Conservation (phyloP, 2,113 vertebrate species). For the Cariama cristata region DNA sequence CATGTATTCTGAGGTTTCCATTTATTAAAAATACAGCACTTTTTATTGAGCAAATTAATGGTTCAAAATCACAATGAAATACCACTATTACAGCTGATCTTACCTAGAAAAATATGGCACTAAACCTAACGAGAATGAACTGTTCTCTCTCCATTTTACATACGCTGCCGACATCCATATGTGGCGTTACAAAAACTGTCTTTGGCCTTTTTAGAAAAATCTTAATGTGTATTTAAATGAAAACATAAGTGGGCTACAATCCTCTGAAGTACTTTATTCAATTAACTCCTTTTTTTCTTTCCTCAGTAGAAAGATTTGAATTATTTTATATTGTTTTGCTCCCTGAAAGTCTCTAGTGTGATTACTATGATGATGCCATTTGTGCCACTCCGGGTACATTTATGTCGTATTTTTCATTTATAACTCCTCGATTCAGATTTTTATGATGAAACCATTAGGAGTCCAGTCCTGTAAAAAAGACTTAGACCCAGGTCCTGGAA, state of each 20-base stretch:
- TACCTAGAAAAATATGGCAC: constrained; percentile 61
- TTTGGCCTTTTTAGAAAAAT: constrained; percentile 69
- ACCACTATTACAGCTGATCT: constrained; percentile 35
- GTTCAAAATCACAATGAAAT: constrained; percentile 55
- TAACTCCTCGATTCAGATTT: constrained; percentile 27
- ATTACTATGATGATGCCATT: constrained; percentile 61
- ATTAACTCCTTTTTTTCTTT: constrained; percentile 73
- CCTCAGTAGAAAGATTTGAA: constrained; percentile 62
- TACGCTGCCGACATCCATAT: constrained; percentile 48
- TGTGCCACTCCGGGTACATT: constrained; percentile 39
- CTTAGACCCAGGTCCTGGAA: background rate
- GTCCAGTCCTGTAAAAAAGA: constrained; percentile 14
- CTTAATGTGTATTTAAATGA: constrained; percentile 73
- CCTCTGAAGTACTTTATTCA: constrained; percentile 72
- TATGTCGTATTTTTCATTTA: constrained; percentile 45
- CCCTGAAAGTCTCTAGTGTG: constrained; percentile 31
- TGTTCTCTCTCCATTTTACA: constrained; percentile 46
- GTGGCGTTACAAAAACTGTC: constrained; percentile 53
- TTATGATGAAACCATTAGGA: constrained; percentile 42
- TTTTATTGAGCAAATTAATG: constrained; percentile 63
- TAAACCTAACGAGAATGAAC: constrained; percentile 57
- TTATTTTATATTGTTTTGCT: constrained; percentile 72
- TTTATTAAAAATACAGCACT: constrained; percentile 47
- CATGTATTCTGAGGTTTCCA: constrained; percentile 21
- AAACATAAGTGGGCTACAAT: constrained; percentile 74